Evolutionary conservation across 2,888 invertebrate genomes (phyloP), one percentile per base, ranked within the genome.

Genomic region (Athetis lepigone): DNA sequence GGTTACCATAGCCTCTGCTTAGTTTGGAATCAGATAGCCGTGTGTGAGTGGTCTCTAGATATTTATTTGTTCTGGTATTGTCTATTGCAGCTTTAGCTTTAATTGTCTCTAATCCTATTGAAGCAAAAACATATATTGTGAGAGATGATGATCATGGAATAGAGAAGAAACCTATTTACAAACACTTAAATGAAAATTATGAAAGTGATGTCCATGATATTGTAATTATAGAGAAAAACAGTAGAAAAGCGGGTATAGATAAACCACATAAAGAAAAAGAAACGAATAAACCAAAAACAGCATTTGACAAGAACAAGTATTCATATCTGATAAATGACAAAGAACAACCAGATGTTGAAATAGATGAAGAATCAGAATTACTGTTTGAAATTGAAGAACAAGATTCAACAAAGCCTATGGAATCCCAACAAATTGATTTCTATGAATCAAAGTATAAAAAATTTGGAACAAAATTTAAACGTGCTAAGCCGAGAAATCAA

Each of bases 41-140:
- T n/a, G n/a, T n/a, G n/a, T n/a, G n/a, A n/a, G n/a, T n/a, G n/a
- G n/a, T n/a, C n/a, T n/a, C n/a, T n/a, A n/a, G n/a, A n/a, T n/a
- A n/a, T n/a, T n/a, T n/a, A n/a, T n/a, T n/a, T n/a, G n/a, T n/a
- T n/a, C n/a, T n/a, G n/a, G n/a, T n/a, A n/a, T n/a, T n/a, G n/a
- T n/a, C n/a, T 45, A 16, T 19, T 25, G 33, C 56, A 64, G 63
- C 11, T 33, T 8, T 64, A 6, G 29, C 39, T 46, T 46, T 46
- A 8, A 33, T 64, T 33, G 13, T 21, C 23, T n/a, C n/a, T n/a
- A n/a, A n/a, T n/a, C n/a, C n/a, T 36, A 29, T 16, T 5, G 25
- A 69, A 36, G 6, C 40, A 3, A 40, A 4, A 23, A 18, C 3
- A 13, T 4, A 18, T 36, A n/a, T 36, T 0, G 9, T n/a, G 1